These are phyloP conservation scores for Acrocyrtus sp. DNA, from an alignment of 2,888 invertebrate species.

Conservation along the genomic window DNA sequence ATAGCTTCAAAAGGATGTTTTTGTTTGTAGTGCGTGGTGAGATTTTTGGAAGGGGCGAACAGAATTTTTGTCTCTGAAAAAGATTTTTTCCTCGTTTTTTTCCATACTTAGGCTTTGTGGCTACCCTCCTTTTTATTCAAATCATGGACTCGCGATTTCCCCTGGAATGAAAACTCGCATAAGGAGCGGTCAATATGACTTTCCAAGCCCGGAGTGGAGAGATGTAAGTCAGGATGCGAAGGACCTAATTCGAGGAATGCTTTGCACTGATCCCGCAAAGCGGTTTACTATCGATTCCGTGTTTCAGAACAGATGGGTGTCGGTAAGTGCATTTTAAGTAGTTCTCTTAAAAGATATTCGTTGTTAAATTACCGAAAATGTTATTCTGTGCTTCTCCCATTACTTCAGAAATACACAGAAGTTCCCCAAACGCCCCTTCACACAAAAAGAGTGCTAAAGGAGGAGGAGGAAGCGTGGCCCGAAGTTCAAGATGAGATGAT, in stretches of 20 bases:
- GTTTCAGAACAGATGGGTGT: conserved; percentile 87
- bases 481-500: conserved; percentile 99
- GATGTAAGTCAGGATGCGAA: conserved; percentile 95
- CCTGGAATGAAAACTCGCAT: conserved; percentile 99
- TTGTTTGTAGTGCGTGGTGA: too few species aligned
- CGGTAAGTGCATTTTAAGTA: conserved; percentile 72
- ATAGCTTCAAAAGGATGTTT: too few species aligned
- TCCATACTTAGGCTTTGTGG: conserved; percentile 79
- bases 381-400: not conserved
- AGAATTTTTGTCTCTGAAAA: too few species aligned
- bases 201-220: conserved; percentile 95
- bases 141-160: conserved; percentile 96
- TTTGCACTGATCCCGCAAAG: conserved; percentile 92
- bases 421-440: conserved; percentile 96
- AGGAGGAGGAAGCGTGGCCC: conserved; percentile 93
- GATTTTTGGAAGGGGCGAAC: too few species aligned
- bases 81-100: not conserved
- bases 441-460: conserved; percentile 87
- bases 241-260: conserved; percentile 92
- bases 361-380: not conserved
- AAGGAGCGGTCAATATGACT: conserved; percentile 95
- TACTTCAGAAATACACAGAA: conserved; percentile 75
- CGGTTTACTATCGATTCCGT: conserved; percentile 91
- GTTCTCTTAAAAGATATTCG: not conserved
- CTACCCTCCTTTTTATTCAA: conserved; percentile 99